Evolutionary conservation across 2,113 vertebrate genomes (phyloP), one percentile per base, ranked within the genome.

Genomic region (Pipra filicauda): DNA sequence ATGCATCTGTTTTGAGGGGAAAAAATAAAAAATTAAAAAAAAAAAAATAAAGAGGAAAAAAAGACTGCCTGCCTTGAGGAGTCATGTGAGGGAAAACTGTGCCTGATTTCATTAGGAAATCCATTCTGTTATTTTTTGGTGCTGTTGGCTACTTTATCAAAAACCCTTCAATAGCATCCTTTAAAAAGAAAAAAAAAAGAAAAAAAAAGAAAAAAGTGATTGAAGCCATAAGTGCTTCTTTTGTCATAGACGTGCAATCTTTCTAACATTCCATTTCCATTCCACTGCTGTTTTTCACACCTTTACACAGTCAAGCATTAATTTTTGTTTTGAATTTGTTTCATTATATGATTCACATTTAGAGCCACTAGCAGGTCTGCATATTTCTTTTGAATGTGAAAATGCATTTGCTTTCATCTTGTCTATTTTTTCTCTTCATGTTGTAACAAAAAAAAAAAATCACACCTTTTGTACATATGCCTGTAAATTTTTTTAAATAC

Each of bases 401-500:
- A 97, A 98, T 96, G 97, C 96, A 95, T 98, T 97, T 98, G 97
- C 95, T 94, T 97, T 97, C 98, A 98, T 94, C 97, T 98, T 98
- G 96, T 98, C 97, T 98, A 88, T 98, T 98, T 98, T 98, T 96
- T 97, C 97, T 98, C 98, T 97, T 98, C 98, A 97, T 97, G 97
- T 98, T 98, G 98, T 99, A 98, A 98, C 97, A 98, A 98, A 97
- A 97, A 96, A 97, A 97, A 98, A 96, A 97, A 98, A 95, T 97
- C 98, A 98, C 98, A 97, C 97, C 98, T 98, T 98, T 99, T 99
- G 99, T 99, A 99, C 98, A 99, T 99, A 99, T 95, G 98, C 98
- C 98, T 99, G 99, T 99, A 99, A 99, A 99, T 99, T 98, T 99
- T 99, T 99, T 99, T 99, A 99, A 99, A 99, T 99, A 99, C 99